phyloP scores from a whole-genome alignment of 2,888 invertebrate genomes.

The Mystacides longicornis region DNA sequence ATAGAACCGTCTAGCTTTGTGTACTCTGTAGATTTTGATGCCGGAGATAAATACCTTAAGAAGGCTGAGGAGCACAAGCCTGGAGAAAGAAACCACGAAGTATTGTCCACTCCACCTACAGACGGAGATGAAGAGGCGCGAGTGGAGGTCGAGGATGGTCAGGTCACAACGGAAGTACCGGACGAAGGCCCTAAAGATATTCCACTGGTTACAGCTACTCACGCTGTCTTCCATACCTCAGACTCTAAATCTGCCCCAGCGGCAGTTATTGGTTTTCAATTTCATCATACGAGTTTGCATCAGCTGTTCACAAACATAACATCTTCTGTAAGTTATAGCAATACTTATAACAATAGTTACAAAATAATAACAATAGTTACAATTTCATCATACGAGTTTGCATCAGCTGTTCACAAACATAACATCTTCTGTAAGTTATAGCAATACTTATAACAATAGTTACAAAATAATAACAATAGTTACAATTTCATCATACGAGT shows the following conservation, averaged over 20 bases:
- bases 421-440: conserved; percentile 62
- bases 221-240: conserved; percentile 67
- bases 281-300: conserved; percentile 68
- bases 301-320: conserved; percentile 76
- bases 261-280: conserved; percentile 71
- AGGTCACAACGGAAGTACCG: conserved; percentile 14
- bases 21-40: conserved; percentile 68
- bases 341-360: no score
- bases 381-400: conserved; percentile 73
- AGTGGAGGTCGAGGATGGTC: conserved; percentile 17
- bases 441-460: no score
- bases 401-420: conserved; percentile 72
- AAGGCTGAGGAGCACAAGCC: background rate
- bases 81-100: background rate
- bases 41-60: conserved; percentile 32
- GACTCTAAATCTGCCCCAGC: conserved; percentile 56
- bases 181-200: conserved; percentile 27
- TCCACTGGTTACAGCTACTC: conserved; percentile 76
- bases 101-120: background rate
- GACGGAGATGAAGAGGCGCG: background rate
- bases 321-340: conserved; percentile 56
- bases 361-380: no score
- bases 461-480: no score
- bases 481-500: conserved; percentile 74
- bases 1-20: conserved; percentile 73